These are phyloP conservation scores for human (Homo sapiens) DNA, from an alignment of 2,113 vertebrate species.

Conservation along the genomic window DNA sequence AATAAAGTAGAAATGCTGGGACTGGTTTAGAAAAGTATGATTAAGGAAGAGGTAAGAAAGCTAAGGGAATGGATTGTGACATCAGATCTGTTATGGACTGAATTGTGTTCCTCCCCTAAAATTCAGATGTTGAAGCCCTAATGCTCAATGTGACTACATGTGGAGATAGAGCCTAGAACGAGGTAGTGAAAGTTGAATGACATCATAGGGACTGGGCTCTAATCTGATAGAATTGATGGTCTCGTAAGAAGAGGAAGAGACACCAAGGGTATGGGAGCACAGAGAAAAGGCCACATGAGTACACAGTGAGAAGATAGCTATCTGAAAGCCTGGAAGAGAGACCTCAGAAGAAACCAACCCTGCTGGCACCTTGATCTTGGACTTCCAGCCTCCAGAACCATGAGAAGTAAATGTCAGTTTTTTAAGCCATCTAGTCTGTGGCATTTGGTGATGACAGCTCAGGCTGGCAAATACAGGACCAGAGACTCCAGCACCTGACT, in stretches of 20 bases:
- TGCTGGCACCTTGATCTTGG: neutral
- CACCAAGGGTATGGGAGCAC: rapidly evolving
- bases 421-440: neutral
- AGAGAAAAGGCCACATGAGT: neutral
- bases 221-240: neutral
- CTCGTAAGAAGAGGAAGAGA: neutral
- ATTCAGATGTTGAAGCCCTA: neutral
- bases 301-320: neutral
- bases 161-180: neutral
- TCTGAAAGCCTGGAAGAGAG: neutral
- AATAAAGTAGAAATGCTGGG: neutral
- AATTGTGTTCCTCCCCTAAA: neutral
- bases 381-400: neutral
- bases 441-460: neutral
- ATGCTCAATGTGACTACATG: neutral
- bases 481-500: neutral
- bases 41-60: neutral
- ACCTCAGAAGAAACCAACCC: neutral
- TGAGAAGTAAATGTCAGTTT: neutral
- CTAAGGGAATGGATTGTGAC: neutral
- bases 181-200: neutral
- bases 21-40: neutral
- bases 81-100: neutral
- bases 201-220: neutral
- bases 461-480: neutral